Conservation (phyloP, 2,888 invertebrate genomes). For the Cephus pulcher region DNA sequence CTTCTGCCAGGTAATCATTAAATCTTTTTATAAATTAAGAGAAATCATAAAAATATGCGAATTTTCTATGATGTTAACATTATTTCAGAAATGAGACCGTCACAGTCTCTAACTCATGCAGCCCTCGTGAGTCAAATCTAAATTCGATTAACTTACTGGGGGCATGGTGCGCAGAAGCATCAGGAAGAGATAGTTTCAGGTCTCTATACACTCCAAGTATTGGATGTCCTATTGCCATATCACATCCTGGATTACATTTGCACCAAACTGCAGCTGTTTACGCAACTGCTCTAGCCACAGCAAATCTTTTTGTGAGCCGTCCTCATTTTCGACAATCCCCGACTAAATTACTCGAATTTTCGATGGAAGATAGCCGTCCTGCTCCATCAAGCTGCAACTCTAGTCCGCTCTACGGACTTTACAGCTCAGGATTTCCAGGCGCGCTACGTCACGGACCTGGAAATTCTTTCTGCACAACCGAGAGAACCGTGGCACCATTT, state of each 20-base stretch:
- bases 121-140: background rate
- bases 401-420: constrained; percentile 24
- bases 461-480: background rate
- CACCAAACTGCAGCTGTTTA: constrained; percentile 32
- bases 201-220: background rate
- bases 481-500: background rate
- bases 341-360: constrained; percentile 15
- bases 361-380: background rate
- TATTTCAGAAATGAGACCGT: background rate
- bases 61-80: background rate
- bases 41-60: background rate
- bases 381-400: constrained; percentile 12
- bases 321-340: constrained; percentile 21
- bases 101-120: background rate
- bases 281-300: constrained; percentile 31
- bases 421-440: constrained; percentile 16
- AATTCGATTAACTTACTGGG: background rate
- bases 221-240: background rate
- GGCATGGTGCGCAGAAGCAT: background rate
- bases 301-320: constrained; percentile 30
- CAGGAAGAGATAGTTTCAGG: background rate
- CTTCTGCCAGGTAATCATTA: constrained; percentile 23
- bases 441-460: background rate
- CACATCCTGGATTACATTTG: constrained; percentile 16
- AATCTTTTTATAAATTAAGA: background rate